These are phyloP conservation scores for Tragopan temminckii DNA, from an alignment of 2,797 vertebrate genomes.

Conservation along the genomic window DNA sequence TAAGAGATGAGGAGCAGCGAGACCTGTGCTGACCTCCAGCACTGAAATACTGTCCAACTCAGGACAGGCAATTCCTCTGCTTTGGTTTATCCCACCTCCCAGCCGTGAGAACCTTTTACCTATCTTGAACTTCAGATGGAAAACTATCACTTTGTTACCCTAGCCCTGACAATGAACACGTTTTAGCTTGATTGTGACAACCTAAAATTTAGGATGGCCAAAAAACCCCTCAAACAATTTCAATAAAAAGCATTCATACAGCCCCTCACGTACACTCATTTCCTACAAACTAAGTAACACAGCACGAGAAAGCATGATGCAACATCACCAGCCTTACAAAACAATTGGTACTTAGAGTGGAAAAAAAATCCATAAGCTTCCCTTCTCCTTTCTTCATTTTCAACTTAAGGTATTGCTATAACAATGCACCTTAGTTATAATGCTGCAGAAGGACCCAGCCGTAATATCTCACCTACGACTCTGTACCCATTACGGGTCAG, in stretches of 20 bases:
- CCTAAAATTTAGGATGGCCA: neutral
- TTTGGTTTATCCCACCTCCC: neutral
- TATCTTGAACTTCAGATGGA: neutral
- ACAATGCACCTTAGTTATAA: neutral
- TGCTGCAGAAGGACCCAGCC: neutral
- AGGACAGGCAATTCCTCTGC: neutral
- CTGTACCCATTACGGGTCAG: slow-evolving; percentile 25
- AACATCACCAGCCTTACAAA: slow-evolving; percentile 10
- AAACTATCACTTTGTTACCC: neutral
- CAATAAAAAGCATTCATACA: neutral
- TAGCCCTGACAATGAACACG: neutral
- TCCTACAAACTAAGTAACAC: neutral
- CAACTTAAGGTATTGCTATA: neutral
- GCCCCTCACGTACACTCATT: neutral
- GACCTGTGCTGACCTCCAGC: neutral
- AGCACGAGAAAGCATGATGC: slow-evolving; percentile 5
- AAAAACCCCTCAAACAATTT: neutral
- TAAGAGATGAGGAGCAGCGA: neutral
- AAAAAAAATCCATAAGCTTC: neutral
- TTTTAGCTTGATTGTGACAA: neutral
- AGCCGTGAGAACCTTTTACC: neutral
- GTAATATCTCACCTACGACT: neutral
- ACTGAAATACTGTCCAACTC: neutral
- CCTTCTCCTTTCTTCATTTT: neutral
- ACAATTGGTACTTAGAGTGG: neutral